Base-by-base conservation (phyloP, 2,797 vertebrate genomes). In the Psittacula derbiana region DNA sequence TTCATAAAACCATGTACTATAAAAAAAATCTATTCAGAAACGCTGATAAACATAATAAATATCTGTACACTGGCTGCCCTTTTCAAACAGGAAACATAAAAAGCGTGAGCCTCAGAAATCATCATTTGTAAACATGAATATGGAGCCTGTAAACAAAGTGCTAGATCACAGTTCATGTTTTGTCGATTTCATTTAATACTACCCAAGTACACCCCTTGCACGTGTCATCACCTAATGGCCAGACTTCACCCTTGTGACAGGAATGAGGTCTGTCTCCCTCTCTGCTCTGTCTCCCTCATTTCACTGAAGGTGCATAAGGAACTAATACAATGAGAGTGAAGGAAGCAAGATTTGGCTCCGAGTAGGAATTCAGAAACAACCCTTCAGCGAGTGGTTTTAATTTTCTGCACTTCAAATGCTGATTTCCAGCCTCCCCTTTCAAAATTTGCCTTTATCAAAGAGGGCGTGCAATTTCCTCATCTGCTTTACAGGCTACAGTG, bases 1-100 rank as follows among this genome's bases (percentile, higher is more conserved):
- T 97, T 98, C 97, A 96, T 97, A 98, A 98, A 98, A 97, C 94
- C 97, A 96, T 89, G 79, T 98, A 96, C 97, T 97, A 94, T 91
- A 44, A 97, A 98, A 98, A 97, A 97, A 97, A 92, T 88, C 96
- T 93, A 80, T 91, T 97, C 88, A 49, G 94, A 97, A 98, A 97
- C 28, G 92, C 95, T 96, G 95, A 94, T 97, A 97, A 97, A 96
- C 95, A 43, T 97, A 97, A 97, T 96, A 98, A 97, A 96, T 97
- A 97, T 85, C 91, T 97, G 95, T 96, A 97, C 94, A 97, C 95
- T 2, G 86, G 85, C 86, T 90, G 78, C 92, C 93, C 74, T 49
- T 93, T 94, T 79, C 90, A 43, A 70, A 97, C 86, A 91, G 53
- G 41, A 88, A 89, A 93, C 12, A 0, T 67, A 95, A 79, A 92